Conservation (phyloP, 1,140 invertebrate species). For the Ceratosolen solmsi region DNA sequence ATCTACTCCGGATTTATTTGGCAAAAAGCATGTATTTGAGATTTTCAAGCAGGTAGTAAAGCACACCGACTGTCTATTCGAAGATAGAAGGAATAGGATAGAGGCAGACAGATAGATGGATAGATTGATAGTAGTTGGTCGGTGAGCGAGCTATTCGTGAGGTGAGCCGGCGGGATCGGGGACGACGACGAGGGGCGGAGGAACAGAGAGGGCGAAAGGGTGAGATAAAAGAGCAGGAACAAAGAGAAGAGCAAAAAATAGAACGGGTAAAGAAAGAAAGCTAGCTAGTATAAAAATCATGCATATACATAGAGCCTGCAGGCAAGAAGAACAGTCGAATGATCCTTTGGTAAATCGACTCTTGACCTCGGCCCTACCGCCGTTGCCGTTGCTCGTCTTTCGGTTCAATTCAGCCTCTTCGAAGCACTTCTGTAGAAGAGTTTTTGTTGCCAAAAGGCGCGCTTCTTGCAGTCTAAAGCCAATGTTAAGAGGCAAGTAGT, state of each 20-base stretch:
- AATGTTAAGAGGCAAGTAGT: conserved; percentile 38
- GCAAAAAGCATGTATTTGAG: neutral
- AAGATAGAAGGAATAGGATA: neutral
- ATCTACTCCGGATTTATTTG: conserved; percentile 13
- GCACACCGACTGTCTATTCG: neutral
- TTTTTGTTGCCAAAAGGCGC: conserved; percentile 50
- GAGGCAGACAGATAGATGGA: neutral
- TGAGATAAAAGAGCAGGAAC: neutral
- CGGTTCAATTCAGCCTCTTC: conserved; percentile 34
- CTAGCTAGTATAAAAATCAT: neutral
- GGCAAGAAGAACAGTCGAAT: conserved; percentile 40
- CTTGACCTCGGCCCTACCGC: conserved; percentile 36
- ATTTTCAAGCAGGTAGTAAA: neutral
- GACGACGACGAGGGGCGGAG: neutral
- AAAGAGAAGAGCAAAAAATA: neutral
- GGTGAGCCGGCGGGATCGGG: too few relatives aligned
- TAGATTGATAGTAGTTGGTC: too few relatives aligned
- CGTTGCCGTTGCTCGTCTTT: neutral
- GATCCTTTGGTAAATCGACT: conserved; percentile 52
- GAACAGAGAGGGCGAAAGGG: neutral
- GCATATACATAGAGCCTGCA: conserved; percentile 26
- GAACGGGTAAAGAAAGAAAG: neutral
- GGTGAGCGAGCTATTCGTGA: too few relatives aligned
- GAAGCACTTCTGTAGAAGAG: conserved; percentile 45
- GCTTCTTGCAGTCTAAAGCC: conserved; percentile 43